A percentile compares a stretch with the other conserved stretches of the same genome.
phyloP scores from a whole-genome alignment of 1,140 invertebrate genomes.

The Armadillidium nasatum region DNA sequence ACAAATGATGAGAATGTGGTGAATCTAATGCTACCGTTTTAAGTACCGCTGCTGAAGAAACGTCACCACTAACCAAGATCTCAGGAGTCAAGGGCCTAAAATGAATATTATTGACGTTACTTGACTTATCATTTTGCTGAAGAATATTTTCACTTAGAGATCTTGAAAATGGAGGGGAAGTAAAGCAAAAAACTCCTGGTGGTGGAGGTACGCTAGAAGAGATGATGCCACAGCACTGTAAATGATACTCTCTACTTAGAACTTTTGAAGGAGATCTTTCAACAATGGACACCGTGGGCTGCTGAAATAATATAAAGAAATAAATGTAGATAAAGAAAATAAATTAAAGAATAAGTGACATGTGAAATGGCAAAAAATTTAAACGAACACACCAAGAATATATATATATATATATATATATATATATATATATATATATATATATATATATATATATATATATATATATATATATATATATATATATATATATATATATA shows the following conservation, averaged over 20 bases:
- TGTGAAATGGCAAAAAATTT: too few species aligned
- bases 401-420: too few species aligned
- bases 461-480: too few species aligned
- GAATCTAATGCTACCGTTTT: constrained; percentile 1
- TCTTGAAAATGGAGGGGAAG: constrained; percentile 23
- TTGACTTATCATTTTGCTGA: neutral
- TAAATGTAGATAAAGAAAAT: too few species aligned
- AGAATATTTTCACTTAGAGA: constrained; percentile 19
- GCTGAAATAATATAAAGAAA: too few species aligned
- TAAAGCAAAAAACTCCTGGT: neutral
- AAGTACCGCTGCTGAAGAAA: neutral
- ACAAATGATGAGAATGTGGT: constrained; percentile 13
- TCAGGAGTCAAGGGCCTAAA: constrained; percentile 21
- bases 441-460: too few species aligned
- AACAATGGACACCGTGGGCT: too few species aligned
- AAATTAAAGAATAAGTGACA: too few species aligned
- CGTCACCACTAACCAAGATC: constrained; percentile 21
- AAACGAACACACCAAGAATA: too few species aligned
- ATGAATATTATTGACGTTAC: neutral
- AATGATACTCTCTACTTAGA: neutral
- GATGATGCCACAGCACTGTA: constrained; percentile 18
- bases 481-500: too few species aligned
- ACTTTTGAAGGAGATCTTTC: too few species aligned
- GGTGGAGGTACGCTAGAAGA: constrained; percentile 16
- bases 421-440: too few species aligned